Base-by-base conservation (phyloP, 2,888 invertebrate species). In the Protonemura montana region DNA sequence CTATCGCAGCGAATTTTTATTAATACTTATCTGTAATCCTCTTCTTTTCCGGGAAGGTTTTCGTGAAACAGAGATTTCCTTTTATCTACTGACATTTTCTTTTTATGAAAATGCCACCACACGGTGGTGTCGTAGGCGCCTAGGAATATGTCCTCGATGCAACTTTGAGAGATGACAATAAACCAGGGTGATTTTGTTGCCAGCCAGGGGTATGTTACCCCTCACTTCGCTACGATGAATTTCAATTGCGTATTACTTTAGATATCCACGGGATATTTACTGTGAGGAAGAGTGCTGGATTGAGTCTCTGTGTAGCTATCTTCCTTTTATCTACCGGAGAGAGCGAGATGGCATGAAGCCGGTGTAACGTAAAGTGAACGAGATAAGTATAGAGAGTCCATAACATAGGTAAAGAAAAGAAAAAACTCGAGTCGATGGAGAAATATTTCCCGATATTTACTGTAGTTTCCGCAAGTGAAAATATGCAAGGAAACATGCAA, bases 21-120 rank as follows among this genome's bases (percentile, higher is more conserved):
- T 85, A 88, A 86, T 88, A 87, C 86, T 88, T 84, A 87, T 88
- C 87, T 88, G 82, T 88, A 88, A 88, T 88, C 87, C 86, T 29
- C 35, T 85, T 87, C 83, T 87, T 82, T 81, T 87, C 86, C 28
- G 16, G 1, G 28, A 78, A 78, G 27, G 78, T 78, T 25, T 29
- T 81, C 29, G 30, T 27, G 28, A 30, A 83, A 83, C 82, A 83
- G 84, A 84, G 27, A 5, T 76, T 84, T 76, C 76, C 84, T 84
- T 84, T 84, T 28, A 59, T 29, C 84, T 81, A 3, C 28, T 7
- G 6, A 29, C 5, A 30, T 30, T 81, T 30, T 29, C n/a, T 59
- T 59, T 3, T 10, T 13, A 59, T 59, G 59, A 10, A 59, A 10
- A 59, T 59, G 59, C 59, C 16, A 59, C 59, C 6, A 59, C 59